Percentiles rank a stretch among this genome's conserved stretches.
phyloP scores from a whole-genome alignment of 2,797 vertebrate species.

The Brotula barbata region DNA sequence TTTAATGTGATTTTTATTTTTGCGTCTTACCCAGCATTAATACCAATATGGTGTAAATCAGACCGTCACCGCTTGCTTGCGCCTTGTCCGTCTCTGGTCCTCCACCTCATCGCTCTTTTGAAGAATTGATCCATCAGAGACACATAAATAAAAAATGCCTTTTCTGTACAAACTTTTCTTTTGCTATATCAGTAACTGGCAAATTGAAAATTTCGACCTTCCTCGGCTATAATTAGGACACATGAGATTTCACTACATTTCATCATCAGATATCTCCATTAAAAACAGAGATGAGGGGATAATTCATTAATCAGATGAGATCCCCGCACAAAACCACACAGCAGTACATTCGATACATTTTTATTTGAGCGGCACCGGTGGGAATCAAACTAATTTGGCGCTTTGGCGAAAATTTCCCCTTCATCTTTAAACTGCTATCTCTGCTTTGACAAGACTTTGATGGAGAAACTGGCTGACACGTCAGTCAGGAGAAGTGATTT shows the following conservation, averaged over 20 bases:
- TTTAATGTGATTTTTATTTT: not conserved
- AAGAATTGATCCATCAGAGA: not conserved
- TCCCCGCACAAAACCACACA: constrained; percentile 29
- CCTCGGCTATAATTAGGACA: constrained; percentile 16
- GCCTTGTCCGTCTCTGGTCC: not conserved
- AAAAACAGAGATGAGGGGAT: constrained; percentile 30
- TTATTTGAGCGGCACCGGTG: constrained; percentile 9
- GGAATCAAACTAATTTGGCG: constrained; percentile 28
- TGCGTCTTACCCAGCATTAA: not conserved
- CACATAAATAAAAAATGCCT: not conserved
- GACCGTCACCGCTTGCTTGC: not conserved
- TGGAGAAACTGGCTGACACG: constrained; percentile 37
- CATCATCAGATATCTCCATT: constrained; percentile 52
- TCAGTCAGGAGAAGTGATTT: constrained; percentile 51
- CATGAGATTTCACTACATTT: constrained; percentile 55
- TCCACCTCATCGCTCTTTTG: not conserved
- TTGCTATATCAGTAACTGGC: not conserved
- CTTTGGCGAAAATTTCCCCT: constrained; percentile 28
- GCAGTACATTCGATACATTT: constrained; percentile 34
- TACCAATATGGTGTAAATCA: not conserved
- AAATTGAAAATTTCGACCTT: constrained; percentile 45
- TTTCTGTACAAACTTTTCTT: not conserved
- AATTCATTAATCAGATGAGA: constrained; percentile 47
- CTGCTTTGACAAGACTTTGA: constrained; percentile 45
- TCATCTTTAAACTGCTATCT: constrained; percentile 17